phyloP scores from a whole-genome alignment of 2,888 invertebrate species.

The Opisthograptis luteolata region DNA sequence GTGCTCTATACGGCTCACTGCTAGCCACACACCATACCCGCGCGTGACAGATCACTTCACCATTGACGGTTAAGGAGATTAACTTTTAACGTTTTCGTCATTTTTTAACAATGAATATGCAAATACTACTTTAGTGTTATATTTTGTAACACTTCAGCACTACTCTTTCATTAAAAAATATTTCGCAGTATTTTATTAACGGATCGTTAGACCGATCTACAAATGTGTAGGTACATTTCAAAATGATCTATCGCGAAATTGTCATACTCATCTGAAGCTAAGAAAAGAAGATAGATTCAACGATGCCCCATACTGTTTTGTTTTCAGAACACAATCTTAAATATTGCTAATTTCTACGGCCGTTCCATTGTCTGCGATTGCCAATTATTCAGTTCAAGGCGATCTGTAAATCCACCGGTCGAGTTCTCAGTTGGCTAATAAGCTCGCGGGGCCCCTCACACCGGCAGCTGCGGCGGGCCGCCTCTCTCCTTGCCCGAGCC shows the following conservation, averaged over 20 bases:
- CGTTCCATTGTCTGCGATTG: not conserved
- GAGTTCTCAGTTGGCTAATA: constrained; percentile 3
- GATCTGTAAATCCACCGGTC: constrained; percentile 4
- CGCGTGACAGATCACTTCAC: constrained; percentile 41
- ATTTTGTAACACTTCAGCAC: too few relatives aligned
- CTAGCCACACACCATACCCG: constrained; percentile 47
- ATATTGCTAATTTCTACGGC: not conserved
- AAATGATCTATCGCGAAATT: not conserved
- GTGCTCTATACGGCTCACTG: constrained; percentile 41
- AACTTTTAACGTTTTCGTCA: constrained; percentile 21
- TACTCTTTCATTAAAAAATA: too few relatives aligned
- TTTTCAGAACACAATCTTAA: not conserved
- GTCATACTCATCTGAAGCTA: not conserved
- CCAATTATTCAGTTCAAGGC: constrained; percentile 6
- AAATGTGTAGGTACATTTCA: too few relatives aligned
- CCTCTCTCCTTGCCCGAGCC: not conserved
- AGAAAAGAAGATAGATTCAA: not conserved
- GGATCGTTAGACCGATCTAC: constrained; percentile 33
- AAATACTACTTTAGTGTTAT: too few relatives aligned
- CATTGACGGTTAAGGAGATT: constrained; percentile 28
- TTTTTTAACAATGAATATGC: constrained; percentile 2
- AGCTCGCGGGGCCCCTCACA: constrained; percentile 1
- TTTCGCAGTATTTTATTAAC: too few relatives aligned
- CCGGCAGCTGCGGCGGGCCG: constrained; percentile 7
- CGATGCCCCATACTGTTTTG: not conserved